phyloP scores from a whole-genome alignment of 2,888 invertebrate genomes.

The Torymus auratus region DNA sequence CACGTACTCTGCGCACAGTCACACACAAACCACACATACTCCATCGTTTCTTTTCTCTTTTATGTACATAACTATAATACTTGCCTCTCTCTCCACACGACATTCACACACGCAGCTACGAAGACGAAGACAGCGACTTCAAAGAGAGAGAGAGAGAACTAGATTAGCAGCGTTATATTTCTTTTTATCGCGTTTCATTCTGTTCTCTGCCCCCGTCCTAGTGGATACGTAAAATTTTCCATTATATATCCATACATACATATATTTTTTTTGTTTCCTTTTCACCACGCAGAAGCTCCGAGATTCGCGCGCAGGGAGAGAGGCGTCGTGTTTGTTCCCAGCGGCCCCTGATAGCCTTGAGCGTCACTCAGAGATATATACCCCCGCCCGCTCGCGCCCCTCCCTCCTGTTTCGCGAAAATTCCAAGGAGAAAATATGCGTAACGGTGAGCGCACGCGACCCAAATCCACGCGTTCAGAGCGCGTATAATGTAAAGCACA shows the following conservation, averaged over 20 bases:
- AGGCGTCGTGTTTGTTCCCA: conserved; percentile 63
- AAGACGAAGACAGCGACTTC: not conserved
- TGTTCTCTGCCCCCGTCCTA: too few species aligned
- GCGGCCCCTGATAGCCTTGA: conserved; percentile 67
- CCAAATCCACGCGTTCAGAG: conserved; percentile 12
- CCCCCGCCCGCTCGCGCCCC: conserved; percentile 12
- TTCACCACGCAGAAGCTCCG: conserved; percentile 3
- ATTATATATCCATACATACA: not conserved
- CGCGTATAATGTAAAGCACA: too few species aligned
- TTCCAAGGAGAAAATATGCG: conserved; percentile 5
- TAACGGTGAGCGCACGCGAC: conserved; percentile 39
- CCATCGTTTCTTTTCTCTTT: not conserved
- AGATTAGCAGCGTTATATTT: conserved; percentile 43
- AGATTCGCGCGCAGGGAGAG: conserved; percentile 31
- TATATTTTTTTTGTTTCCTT: not conserved
- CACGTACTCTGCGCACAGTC: not conserved
- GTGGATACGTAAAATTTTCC: conserved; percentile 32
- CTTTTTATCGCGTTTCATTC: conserved; percentile 8
- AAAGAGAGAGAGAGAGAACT: conserved; percentile 28
- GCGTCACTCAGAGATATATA: not conserved
- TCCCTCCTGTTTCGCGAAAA: conserved; percentile 32
- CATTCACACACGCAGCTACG: conserved; percentile 9
- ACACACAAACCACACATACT: not conserved
- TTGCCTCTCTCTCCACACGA: conserved; percentile 53
- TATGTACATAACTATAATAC: not conserved